Base-by-base conservation (phyloP, 2,888 invertebrate genomes). In the Alviniconcha strummeri region DNA sequence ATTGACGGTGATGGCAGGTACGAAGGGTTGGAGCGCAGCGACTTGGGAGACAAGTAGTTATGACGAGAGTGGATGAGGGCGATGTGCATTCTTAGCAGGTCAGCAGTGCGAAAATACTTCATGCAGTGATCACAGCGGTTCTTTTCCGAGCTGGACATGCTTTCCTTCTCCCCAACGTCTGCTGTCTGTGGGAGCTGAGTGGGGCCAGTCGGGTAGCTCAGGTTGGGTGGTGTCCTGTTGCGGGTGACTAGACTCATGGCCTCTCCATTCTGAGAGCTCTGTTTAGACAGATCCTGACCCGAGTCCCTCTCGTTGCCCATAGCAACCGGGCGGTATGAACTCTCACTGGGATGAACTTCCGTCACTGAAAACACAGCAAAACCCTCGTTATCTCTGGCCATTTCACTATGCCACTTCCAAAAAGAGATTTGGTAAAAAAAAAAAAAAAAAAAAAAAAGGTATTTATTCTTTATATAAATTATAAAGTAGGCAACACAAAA, bases 321-420 rank as follows among this genome's bases (percentile, higher is more conserved):
- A 56, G 77, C 19, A 36, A 82, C 57, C 11, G 82, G 67, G 64
- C 55, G 82, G 82, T 77, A 82, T 67, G 82, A 77, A 77, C 67
- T 69, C 19, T 82, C 76, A 82, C 77, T 54, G 55, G 75, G 56
- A 69, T 77, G 79, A 5, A 60, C 56, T 52, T 79, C 82, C 55
- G 82, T 19, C 82, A 82, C 82, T 82, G 82, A 82, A 82, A 82
- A 82, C 77, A 82, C 82, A 82, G 82, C 82, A 82, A 82, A 82
- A 82, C 82, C 82, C 82, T 82, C 82, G 67, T 82, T 82, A 82
- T 52, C 69, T 77, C 77, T 82, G 57, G 75, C 82, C 60, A 60
- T 64, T 17, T 78, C 78, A 64, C 6, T 69, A 69, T 15, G 69
- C 69, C 69, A 69, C n/a, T 17, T 69, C 13, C 69, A 57, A n/a